Conservation (phyloP, 2,888 invertebrate species). For the Lagria hirta region DNA sequence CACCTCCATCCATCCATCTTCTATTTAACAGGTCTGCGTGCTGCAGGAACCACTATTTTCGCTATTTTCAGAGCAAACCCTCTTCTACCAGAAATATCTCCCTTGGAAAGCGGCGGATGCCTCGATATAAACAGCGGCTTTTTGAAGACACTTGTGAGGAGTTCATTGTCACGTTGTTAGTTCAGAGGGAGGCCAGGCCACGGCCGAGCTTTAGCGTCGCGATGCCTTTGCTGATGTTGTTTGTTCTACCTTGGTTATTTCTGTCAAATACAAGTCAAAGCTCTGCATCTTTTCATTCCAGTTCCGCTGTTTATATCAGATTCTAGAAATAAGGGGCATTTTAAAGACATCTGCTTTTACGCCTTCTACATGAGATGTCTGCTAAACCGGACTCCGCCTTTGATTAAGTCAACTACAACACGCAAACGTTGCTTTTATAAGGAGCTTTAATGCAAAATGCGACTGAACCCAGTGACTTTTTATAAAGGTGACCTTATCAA, state of each 20-base stretch:
- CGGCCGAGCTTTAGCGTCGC: slow-evolving; percentile 28
- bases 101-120: slow-evolving; percentile 16
- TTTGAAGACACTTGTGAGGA: slow-evolving; percentile 35
- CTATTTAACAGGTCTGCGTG: slow-evolving; percentile 18
- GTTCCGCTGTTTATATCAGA: slow-evolving; percentile 31
- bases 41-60: slow-evolving; percentile 25
- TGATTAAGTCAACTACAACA: neutral
- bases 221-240: no score
- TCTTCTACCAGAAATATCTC: slow-evolving; percentile 34
- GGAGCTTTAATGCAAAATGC: no score
- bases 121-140: slow-evolving; percentile 16
- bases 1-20: slow-evolving; percentile 3
- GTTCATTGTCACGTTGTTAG: slow-evolving; percentile 38
- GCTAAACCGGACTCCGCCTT: no score
- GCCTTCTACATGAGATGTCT: no score
- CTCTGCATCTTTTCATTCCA: slow-evolving; percentile 32
- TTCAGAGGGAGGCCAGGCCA: no score
- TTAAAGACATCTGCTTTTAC: slow-evolving; percentile 8
- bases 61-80: slow-evolving; percentile 29
- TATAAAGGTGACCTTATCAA: no score
- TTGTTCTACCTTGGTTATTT: slow-evolving; percentile 21
- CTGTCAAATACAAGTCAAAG: slow-evolving; percentile 13
- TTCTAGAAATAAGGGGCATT: slow-evolving; percentile 29
- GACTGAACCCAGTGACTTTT: no score
- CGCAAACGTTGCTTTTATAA: neutral